These are phyloP conservation scores for Ernsta delagoae DNA, from an alignment of 2,888 invertebrate species.

Conservation along the genomic window DNA sequence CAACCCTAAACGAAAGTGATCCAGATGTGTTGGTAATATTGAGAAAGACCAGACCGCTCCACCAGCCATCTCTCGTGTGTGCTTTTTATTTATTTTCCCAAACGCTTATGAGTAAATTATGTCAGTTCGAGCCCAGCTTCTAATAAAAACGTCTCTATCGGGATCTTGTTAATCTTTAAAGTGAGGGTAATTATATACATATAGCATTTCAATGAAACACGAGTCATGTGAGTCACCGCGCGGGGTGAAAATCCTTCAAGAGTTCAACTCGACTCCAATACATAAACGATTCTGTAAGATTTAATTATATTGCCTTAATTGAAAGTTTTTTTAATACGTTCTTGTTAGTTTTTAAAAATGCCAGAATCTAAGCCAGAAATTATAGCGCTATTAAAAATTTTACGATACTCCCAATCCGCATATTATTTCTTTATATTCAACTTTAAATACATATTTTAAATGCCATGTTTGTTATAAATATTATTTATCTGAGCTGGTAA, in stretches of 20 bases:
- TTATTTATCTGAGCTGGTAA: too few relatives aligned
- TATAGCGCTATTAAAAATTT: neutral
- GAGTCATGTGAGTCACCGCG: constrained; percentile 17
- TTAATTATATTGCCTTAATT: neutral
- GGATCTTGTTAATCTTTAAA: constrained; percentile 42
- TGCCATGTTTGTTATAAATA: too few relatives aligned
- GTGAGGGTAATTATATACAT: constrained; percentile 29
- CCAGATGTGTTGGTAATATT: constrained; percentile 57
- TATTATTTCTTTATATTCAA: too few relatives aligned
- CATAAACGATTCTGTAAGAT: neutral
- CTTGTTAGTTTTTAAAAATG: neutral
- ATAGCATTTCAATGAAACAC: constrained; percentile 2
- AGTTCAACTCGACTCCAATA: constrained; percentile 4
- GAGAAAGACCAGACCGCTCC: constrained; percentile 63
- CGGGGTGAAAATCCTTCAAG: constrained; percentile 28
- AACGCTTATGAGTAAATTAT: constrained; percentile 67
- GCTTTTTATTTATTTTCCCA: constrained; percentile 66
- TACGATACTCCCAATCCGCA: too few relatives aligned
- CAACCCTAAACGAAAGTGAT: constrained; percentile 41
- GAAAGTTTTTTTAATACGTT: too few relatives aligned
- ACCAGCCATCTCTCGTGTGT: constrained; percentile 40
- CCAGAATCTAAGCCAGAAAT: neutral
- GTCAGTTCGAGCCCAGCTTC: constrained; percentile 50
- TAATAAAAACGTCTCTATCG: constrained; percentile 47
- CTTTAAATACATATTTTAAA: too few relatives aligned